Conservation (phyloP, 2,113 vertebrate genomes). For the Urocynchramus pylzowi region DNA sequence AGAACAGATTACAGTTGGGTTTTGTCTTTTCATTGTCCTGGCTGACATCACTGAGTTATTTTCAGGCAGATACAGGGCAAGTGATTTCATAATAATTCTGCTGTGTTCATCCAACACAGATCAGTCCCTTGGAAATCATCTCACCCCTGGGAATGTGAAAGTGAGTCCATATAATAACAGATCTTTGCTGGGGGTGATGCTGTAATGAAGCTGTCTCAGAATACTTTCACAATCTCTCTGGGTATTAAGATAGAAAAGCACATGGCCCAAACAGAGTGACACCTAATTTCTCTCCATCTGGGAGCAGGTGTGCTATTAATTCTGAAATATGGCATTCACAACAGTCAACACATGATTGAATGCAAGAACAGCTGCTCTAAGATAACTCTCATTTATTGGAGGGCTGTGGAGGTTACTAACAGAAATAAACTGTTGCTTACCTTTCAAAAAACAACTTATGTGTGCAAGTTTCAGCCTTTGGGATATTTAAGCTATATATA, state of each 20-base stretch:
- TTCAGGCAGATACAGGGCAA: neutral
- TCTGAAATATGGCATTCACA: neutral
- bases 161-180: neutral
- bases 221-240: neutral
- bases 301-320: constrained; percentile 6
- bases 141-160: neutral
- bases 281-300: constrained; percentile 26
- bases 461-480: neutral
- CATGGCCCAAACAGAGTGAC: neutral
- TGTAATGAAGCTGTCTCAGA: neutral
- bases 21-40: constrained; percentile 20
- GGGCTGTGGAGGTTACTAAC: neutral
- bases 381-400: neutral
- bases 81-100: neutral
- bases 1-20: neutral
- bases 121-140: neutral
- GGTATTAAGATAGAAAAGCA: neutral
- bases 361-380: constrained; percentile 1
- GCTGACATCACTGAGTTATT: neutral
- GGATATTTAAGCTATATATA: neutral
- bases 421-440: neutral
- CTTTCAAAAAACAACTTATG: neutral
- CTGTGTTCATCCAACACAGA: neutral
- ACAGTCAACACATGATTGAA: neutral
- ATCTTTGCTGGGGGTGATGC: neutral